phyloP scores from a whole-genome alignment of 2,888 invertebrate genomes.

The Morinoia aosen region DNA sequence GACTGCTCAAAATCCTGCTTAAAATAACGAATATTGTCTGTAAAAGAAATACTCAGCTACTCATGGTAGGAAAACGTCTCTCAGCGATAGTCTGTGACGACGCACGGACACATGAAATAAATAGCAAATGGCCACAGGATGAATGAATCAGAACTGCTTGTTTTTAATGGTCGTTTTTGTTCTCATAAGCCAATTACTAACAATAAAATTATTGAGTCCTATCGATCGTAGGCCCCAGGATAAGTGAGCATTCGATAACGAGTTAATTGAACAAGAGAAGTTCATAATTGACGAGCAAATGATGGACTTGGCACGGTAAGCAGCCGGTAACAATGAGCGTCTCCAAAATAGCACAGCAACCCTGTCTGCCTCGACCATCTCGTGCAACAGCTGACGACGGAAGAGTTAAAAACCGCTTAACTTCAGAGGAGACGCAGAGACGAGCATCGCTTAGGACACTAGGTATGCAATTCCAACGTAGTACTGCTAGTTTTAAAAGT shows the following conservation, averaged over 20 bases:
- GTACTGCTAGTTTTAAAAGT: not conserved
- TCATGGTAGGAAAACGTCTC: too few relatives aligned
- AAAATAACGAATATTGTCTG: too few relatives aligned
- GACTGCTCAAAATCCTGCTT: too few relatives aligned
- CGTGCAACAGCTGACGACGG: conserved; percentile 19
- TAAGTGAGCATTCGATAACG: not conserved
- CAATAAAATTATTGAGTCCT: not conserved
- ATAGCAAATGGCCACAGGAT: too few relatives aligned
- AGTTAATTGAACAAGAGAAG: not conserved
- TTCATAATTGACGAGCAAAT: not conserved
- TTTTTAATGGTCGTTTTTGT: too few relatives aligned
- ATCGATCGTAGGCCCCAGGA: not conserved
- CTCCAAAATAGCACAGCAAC: conserved; percentile 5
- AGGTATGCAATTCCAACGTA: not conserved
- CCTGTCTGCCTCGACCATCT: not conserved
- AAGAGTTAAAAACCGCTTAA: not conserved
- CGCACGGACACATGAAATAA: too few relatives aligned
- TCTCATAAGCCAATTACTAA: too few relatives aligned
- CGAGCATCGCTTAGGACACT: not conserved
- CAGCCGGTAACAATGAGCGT: conserved; percentile 20
- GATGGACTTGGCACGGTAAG: conserved; percentile 35
- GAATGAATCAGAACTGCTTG: too few relatives aligned
- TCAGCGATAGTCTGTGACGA: too few relatives aligned
- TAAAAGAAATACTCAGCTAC: too few relatives aligned
- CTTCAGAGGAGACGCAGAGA: not conserved